These are phyloP conservation scores for Zeugodacus cucurbitae DNA, from an alignment of 1,140 invertebrate species.

Conservation along the genomic window DNA sequence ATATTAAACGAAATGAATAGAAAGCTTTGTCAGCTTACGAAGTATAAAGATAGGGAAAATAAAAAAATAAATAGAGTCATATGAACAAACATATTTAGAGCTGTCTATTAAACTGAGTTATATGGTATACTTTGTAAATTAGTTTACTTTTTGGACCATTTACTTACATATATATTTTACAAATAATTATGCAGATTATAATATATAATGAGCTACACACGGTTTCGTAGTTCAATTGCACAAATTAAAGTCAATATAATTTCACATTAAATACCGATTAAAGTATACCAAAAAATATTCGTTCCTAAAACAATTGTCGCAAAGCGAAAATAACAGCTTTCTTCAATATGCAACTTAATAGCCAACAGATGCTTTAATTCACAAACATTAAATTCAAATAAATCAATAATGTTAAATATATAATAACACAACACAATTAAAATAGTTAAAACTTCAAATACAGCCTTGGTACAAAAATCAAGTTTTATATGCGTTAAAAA, in stretches of 20 bases:
- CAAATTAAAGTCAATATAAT: too few species aligned
- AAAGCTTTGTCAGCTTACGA: not conserved
- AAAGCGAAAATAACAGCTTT: too few species aligned
- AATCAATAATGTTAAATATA: not conserved
- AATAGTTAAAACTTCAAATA: not conserved
- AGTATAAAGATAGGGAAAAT: not conserved
- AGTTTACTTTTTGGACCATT: not conserved
- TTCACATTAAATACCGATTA: too few species aligned
- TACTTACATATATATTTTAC: not conserved
- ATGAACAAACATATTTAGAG: not conserved
- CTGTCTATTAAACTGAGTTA: too few species aligned
- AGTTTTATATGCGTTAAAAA: too few species aligned
- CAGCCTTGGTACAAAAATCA: too few species aligned
- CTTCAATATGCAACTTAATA: too few species aligned
- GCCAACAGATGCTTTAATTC: not conserved
- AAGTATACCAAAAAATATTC: too few species aligned
- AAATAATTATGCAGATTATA: not conserved
- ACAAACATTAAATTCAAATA: not conserved
- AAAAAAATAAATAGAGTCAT: too few species aligned
- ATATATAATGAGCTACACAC: not conserved
- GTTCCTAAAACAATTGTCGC: too few species aligned
- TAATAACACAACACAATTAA: too few species aligned
- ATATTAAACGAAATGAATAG: not conserved
- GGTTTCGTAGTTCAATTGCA: too few species aligned
- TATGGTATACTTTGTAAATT: not conserved